phyloP scores from a whole-genome alignment of 2,888 invertebrate species.

The Drosophila tripunctata region DNA sequence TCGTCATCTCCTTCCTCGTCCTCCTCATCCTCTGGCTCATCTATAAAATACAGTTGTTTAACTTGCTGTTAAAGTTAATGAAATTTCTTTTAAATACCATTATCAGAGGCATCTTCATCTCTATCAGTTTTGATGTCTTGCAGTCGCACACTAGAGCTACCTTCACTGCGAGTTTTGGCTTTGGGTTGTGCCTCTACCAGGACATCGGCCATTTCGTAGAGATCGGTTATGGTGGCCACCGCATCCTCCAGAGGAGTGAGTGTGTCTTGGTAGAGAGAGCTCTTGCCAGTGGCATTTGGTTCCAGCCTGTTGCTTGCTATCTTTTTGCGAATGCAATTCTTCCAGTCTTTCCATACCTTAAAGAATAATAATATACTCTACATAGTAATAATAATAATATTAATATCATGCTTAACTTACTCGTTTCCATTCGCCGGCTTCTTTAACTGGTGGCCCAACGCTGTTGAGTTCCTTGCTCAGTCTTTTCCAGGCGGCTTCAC shows the following conservation, averaged over 20 bases:
- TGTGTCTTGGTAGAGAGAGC: conserved; percentile 59
- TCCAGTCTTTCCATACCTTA: conserved; percentile 69
- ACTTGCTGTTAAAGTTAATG: too few species aligned
- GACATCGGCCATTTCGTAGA: conserved; percentile 62
- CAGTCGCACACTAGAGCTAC: conserved; percentile 22
- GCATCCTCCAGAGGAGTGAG: conserved; percentile 65
- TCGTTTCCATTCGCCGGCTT: conserved; percentile 63
- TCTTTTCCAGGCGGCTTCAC: conserved; percentile 62
- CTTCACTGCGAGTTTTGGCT: conserved; percentile 12
- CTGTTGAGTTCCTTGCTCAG: conserved; percentile 60
- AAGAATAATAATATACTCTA: too few species aligned
- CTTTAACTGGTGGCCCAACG: conserved; percentile 67
- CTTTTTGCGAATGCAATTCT: conserved; percentile 63
- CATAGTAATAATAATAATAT: not conserved
- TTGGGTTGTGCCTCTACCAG: conserved; percentile 53
- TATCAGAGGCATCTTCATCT: conserved; percentile 43
- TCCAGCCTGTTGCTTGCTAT: conserved; percentile 59
- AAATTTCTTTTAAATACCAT: conserved; percentile 34
- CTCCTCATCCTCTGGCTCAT: conserved; percentile 36
- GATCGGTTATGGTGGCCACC: conserved; percentile 56
- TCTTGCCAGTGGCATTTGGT: conserved; percentile 54
- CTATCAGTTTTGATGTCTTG: conserved; percentile 49
- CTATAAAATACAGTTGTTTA: not conserved
- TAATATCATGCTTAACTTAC: conserved; percentile 15
- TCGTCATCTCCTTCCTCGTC: conserved; percentile 31